These are phyloP conservation scores for Rhingia campestris DNA, from an alignment of 2,888 invertebrate species.

Conservation along the genomic window DNA sequence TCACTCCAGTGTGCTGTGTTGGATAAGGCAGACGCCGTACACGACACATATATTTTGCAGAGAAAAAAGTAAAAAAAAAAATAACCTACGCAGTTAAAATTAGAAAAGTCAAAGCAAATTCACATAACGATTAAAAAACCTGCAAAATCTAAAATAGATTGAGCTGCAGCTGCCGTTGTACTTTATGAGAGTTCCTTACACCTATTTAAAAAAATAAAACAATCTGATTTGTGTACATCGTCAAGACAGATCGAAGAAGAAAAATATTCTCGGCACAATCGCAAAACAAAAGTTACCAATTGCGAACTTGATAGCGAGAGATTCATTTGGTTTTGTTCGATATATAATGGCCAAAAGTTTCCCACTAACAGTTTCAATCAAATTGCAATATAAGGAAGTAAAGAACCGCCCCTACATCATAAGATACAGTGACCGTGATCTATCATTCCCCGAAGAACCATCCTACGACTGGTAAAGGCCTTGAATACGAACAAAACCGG, in stretches of 20 bases:
- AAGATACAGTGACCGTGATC: constrained; percentile 80
- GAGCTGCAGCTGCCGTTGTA: background rate
- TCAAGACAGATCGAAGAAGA: background rate
- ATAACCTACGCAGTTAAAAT: background rate
- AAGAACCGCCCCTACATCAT: constrained; percentile 79
- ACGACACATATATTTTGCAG: constrained; percentile 31
- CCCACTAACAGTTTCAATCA: constrained; percentile 60
- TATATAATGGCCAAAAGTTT: constrained; percentile 70
- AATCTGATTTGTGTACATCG: constrained; percentile 10
- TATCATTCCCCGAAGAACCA: constrained; percentile 74
- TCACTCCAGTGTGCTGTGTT: constrained; percentile 54
- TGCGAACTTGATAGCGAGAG: constrained; percentile 41
- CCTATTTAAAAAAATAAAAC: background rate
- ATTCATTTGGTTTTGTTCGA: constrained; percentile 52
- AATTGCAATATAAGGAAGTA: constrained; percentile 67
- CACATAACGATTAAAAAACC: background rate
- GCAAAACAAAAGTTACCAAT: constrained; percentile 22
- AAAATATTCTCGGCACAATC: background rate
- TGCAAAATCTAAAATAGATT: background rate
- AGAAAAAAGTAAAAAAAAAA: background rate
- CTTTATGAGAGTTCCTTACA: background rate
- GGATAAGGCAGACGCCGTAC: constrained; percentile 61
- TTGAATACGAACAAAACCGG: constrained; percentile 39
- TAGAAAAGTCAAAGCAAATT: background rate
- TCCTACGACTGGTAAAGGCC: constrained; percentile 67